Evolutionary conservation across 1,140 invertebrate genomes (phyloP).

Genomic region (Pachypsylla venusta): DNA sequence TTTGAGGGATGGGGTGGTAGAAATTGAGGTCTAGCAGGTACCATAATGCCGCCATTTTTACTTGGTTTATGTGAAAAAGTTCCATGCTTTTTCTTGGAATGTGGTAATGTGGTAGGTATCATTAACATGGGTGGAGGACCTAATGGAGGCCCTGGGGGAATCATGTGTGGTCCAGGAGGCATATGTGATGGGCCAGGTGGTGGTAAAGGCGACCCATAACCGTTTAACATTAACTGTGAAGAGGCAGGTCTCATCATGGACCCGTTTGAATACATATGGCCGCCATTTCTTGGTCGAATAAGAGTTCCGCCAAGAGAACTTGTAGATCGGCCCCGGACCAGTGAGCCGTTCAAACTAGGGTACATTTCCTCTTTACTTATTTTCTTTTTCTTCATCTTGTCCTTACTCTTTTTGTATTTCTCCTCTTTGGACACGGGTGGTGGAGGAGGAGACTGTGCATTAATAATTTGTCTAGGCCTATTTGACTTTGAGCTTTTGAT

Average conservation of each 20-base stretch:
- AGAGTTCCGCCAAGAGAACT: constrained; percentile 29
- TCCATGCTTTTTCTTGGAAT: constrained; percentile 20
- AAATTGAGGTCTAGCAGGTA: constrained; percentile 16
- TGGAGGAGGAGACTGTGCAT: constrained; percentile 60
- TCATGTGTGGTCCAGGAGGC: constrained; percentile 24
- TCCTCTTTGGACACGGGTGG: constrained; percentile 43
- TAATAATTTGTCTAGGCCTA: constrained; percentile 59
- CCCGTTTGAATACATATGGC: constrained; percentile 29
- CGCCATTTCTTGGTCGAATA: constrained; percentile 24
- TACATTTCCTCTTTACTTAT: constrained; percentile 12
- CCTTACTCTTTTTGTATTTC: constrained; percentile 32
- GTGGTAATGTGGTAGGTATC: constrained; percentile 26
- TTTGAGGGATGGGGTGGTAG: constrained; percentile 21
- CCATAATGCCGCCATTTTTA: constrained; percentile 19
- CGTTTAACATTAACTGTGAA: constrained; percentile 19
- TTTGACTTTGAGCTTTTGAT: constrained; percentile 48
- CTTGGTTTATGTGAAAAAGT: constrained; percentile 28
- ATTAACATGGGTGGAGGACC: constrained; percentile 22
- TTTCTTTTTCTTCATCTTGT: constrained; percentile 25
- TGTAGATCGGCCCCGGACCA: constrained; percentile 18
- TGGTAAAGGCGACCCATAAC: constrained; percentile 15
- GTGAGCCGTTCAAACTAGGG: constrained; percentile 14
- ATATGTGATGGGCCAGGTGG: constrained; percentile 24
- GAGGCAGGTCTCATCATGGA: constrained; percentile 25
- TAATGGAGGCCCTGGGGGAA: constrained; percentile 23